Base-by-base conservation (phyloP, 2,797 vertebrate genomes). In the Arrhamphus sclerolepis region DNA sequence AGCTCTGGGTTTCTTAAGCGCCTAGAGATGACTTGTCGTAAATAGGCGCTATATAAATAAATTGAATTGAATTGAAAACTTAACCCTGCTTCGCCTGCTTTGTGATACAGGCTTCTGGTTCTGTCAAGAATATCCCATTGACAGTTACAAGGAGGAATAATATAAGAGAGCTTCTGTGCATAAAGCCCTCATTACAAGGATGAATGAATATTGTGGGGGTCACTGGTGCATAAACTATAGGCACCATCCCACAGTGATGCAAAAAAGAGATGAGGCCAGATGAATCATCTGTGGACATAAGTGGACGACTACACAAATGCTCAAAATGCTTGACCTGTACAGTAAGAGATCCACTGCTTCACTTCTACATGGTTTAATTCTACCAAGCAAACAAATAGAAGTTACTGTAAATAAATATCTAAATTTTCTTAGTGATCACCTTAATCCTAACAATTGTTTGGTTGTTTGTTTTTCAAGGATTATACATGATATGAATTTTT, bases 171-270 rank as follows among this genome's bases (percentile, higher is more conserved):
- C 53, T 56, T n/a, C 56, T 34, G 46, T 42, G 19, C 54, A 21
- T 62, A 52, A 77, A 49, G 3, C 34, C 50, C 7, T 64, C 42
- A 58, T 67, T 63, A 42, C 41, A 59, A 39, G 59, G 65, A 24
- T 31, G 17, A 56, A 62, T 40, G 49, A 52, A 52, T 31, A 48
- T 65, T 48, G 29, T 22, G 39, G n/a, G 46, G 43, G 21, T 51
- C 48, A 56, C 19, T 65, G 56, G 34, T 34, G 57, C 50, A 62
- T 56, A 56, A 43, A 42, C 24, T 7, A 47, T 34, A 60, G 26
- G 20, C 20, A 17, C 29, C 8, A n/a, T 26, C 18, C 48, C 38
- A 44, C 28, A 31, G 17, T 14, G 7, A 52, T 22, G 48, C 43
- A 34, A 31, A 38, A 46, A 17, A 59, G 18, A 13, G 38, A 48